A percentile compares a stretch with the other conserved stretches of the same genome.
Conservation (phyloP, 2,113 vertebrate genomes). For the Hypocryptadius cinnamomeus region DNA sequence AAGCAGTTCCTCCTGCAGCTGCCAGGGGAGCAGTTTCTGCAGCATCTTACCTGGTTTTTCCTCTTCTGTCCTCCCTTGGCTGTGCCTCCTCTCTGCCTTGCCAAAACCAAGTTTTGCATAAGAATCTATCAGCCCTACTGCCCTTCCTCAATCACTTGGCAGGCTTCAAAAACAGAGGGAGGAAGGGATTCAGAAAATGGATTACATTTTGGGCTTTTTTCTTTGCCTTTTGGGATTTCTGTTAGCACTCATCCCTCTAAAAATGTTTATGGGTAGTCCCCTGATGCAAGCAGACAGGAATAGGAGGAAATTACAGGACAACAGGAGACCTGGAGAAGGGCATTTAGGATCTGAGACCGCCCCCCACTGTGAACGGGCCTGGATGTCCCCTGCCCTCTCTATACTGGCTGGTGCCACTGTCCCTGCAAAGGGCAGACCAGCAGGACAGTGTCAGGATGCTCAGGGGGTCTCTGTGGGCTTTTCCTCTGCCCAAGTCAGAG, state of each 20-base stretch:
- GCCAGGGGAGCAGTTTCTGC: not conserved
- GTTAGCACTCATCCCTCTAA: not conserved
- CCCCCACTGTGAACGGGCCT: not conserved
- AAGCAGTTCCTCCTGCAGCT: not conserved
- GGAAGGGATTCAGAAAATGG: not conserved
- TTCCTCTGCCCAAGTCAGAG: not conserved
- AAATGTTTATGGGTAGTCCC: not conserved
- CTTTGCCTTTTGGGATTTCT: not conserved
- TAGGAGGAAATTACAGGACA: not conserved
- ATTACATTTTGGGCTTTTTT: not conserved
- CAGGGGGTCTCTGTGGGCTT: not conserved
- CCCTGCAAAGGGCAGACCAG: not conserved
- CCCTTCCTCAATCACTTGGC: not conserved
- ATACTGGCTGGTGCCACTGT: not conserved
- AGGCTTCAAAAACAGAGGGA: not conserved
- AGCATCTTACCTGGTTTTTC: not conserved
- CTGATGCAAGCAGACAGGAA: not conserved
- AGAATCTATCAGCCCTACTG: not conserved
- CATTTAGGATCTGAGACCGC: not conserved
- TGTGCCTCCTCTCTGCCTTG: not conserved
- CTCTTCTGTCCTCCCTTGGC: not conserved
- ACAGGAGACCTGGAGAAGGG: not conserved
- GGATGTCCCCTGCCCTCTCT: fast-evolving
- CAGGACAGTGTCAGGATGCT: not conserved
- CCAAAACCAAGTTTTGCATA: not conserved